phyloP scores from a whole-genome alignment of 2,888 invertebrate genomes.

The Aphodius sticticus region DNA sequence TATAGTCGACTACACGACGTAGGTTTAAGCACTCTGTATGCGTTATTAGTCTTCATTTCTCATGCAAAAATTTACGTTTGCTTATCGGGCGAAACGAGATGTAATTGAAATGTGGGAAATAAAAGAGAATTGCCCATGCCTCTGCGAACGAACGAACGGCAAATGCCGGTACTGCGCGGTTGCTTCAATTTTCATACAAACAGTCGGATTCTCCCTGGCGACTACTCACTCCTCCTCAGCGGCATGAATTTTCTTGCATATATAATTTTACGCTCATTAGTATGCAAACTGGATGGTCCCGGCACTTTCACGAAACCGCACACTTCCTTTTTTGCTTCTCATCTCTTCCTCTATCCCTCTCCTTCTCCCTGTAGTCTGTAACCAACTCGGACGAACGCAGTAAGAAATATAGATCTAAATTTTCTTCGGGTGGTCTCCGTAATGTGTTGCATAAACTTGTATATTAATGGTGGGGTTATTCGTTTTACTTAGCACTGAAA shows the following conservation, averaged over 20 bases:
- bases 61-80: slow-evolving; percentile 4
- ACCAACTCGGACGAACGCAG: neutral
- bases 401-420: neutral
- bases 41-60: neutral
- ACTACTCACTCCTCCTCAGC: neutral
- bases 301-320: neutral
- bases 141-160: slow-evolving; percentile 16
- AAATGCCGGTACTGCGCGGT: neutral
- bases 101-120: slow-evolving; percentile 18
- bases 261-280: slow-evolving; percentile 25
- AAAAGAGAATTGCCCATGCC: slow-evolving; percentile 17
- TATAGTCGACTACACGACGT: too few species aligned
- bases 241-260: slow-evolving; percentile 23
- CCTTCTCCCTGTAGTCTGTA: neutral
- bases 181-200: slow-evolving; percentile 22
- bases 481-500: too few species aligned
- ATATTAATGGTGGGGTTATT: too few species aligned
- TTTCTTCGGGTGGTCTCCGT: too few species aligned
- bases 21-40: neutral
- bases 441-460: too few species aligned
- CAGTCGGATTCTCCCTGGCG: slow-evolving; percentile 15
- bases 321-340: neutral
- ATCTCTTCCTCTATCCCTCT: neutral
- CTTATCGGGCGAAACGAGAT: neutral
- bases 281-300: slow-evolving; percentile 21